Evolutionary conservation across 2,888 invertebrate genomes (phyloP).

Genomic region (Leucophenga maculata): DNA sequence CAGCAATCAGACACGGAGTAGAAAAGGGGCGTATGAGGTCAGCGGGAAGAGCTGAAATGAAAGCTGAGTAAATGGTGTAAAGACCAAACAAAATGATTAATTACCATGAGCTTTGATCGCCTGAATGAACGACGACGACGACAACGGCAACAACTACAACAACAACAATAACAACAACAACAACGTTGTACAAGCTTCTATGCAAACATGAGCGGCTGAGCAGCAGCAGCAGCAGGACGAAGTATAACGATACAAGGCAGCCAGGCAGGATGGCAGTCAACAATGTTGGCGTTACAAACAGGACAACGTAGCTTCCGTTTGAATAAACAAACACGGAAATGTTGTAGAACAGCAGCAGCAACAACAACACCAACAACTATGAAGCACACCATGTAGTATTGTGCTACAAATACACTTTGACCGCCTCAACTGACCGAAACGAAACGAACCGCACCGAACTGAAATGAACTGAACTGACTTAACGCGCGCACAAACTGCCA

Average conservation of each 20-base stretch:
- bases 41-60: constrained; percentile 10
- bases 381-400: too few relatives aligned
- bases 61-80: constrained; percentile 66
- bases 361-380: constrained; percentile 9
- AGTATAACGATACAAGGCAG: constrained; percentile 8
- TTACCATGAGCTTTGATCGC: constrained; percentile 72
- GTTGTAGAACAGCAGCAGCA: constrained; percentile 42
- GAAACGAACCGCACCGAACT: too few relatives aligned
- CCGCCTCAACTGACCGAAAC: too few relatives aligned
- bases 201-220: constrained; percentile 18
- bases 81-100: constrained; percentile 73
- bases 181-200: background rate
- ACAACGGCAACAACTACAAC: constrained; percentile 32
- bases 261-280: too few relatives aligned
- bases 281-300: constrained; percentile 55
- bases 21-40: background rate
- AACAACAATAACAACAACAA: constrained; percentile 26
- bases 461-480: too few relatives aligned
- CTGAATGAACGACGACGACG: constrained; percentile 54
- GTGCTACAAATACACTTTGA: too few relatives aligned
- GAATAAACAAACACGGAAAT: constrained; percentile 67
- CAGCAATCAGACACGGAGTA: background rate
- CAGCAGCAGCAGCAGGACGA: constrained; percentile 16
- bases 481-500: constrained; percentile 39
- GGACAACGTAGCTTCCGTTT: constrained; percentile 66